Evolutionary conservation across 2,113 vertebrate species (phyloP).

Genomic region (Hippolais icterina): DNA sequence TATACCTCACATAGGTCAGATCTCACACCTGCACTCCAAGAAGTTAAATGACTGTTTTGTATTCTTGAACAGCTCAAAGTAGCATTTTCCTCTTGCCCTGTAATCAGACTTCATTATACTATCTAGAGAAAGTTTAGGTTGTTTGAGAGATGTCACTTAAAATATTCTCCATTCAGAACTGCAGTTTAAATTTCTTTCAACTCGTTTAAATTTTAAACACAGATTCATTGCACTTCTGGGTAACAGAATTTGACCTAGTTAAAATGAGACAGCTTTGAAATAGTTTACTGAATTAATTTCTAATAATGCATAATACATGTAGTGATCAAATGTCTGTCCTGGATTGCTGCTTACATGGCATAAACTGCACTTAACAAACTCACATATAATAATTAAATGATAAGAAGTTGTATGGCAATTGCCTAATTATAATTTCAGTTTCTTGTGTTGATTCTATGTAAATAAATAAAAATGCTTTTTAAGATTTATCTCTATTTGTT

Average conservation of each 20-base stretch:
- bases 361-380: not conserved
- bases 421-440: not conserved
- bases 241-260: constrained; percentile 36
- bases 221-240: constrained; percentile 24
- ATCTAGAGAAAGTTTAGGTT: constrained; percentile 81
- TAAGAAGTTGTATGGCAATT: not conserved
- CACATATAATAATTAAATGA: not conserved
- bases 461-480: not conserved
- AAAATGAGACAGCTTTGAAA: constrained; percentile 28
- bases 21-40: constrained; percentile 77
- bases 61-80: constrained; percentile 72
- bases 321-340: not conserved
- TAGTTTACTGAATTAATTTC: constrained; percentile 9
- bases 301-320: not conserved
- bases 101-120: constrained; percentile 82
- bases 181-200: not conserved
- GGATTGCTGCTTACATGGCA: not conserved
- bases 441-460: not conserved
- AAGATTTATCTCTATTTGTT: not conserved
- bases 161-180: not conserved
- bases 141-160: not conserved
- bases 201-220: not conserved
- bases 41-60: constrained; percentile 81
- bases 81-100: constrained; percentile 77
- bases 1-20: constrained; percentile 76